These are phyloP conservation scores for Alexandromys fortis DNA, from an alignment of 2,113 vertebrate species.

Conservation along the genomic window DNA sequence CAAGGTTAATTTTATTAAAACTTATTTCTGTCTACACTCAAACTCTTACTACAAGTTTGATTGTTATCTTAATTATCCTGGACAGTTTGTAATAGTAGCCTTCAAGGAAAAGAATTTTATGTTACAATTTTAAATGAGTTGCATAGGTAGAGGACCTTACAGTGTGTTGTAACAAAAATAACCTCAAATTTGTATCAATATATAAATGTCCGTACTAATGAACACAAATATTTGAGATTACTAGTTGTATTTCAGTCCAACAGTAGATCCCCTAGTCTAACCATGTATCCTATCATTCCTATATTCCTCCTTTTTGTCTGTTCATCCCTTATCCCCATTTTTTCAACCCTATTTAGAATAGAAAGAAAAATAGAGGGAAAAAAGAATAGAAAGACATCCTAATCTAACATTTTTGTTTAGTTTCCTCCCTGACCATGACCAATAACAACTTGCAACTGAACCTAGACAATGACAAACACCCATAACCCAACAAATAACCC, in stretches of 20 bases:
- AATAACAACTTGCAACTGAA: background rate
- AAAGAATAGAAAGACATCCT: background rate
- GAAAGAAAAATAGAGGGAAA: background rate
- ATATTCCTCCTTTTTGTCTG: background rate
- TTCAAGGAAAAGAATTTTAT: background rate
- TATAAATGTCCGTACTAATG: background rate
- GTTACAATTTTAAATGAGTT: background rate
- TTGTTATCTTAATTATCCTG: background rate
- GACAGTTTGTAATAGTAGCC: background rate
- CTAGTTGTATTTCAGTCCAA: background rate
- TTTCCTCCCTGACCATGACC: background rate
- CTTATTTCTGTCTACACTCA: background rate
- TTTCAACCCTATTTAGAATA: background rate
- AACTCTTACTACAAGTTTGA: background rate
- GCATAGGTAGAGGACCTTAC: background rate
- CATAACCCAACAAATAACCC: background rate
- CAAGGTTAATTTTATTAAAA: background rate
- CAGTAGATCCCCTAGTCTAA: background rate
- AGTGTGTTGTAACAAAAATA: background rate
- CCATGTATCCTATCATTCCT: background rate
- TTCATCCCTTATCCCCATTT: background rate
- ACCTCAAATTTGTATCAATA: background rate
- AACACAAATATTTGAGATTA: background rate
- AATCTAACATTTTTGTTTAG: background rate
- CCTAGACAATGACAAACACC: background rate